These are phyloP conservation scores for Onthophagus taurus DNA, from an alignment of 1,140 invertebrate genomes.

Conservation along the genomic window DNA sequence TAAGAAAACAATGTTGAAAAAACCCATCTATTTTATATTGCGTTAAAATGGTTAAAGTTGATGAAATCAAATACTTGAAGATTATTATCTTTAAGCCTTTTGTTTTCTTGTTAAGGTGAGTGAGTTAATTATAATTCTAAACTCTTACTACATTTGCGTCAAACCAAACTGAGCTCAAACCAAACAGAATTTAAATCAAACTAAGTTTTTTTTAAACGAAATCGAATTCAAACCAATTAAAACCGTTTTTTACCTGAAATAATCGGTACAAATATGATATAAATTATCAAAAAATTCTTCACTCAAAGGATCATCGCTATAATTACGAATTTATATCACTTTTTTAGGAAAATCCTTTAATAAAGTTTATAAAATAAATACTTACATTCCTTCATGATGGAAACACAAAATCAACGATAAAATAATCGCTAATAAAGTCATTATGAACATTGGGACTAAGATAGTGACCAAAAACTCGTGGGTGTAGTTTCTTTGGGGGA, in stretches of 20 bases:
- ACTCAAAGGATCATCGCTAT: constrained; percentile 32
- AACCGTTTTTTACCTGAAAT: constrained; percentile 24
- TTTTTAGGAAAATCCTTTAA: constrained; percentile 10
- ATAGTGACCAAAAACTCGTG: constrained; percentile 62
- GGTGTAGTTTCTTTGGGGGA: constrained; percentile 61
- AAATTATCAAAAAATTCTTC: constrained; percentile 35
- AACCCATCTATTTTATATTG: too few relatives aligned
- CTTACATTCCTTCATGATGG: constrained; percentile 70
- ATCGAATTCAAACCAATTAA: constrained; percentile 1
- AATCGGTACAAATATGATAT: constrained; percentile 37
- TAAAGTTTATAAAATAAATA: constrained; percentile 25
- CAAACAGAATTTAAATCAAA: too few relatives aligned
- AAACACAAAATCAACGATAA: constrained; percentile 67
- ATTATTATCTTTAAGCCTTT: too few relatives aligned
- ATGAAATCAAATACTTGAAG: too few relatives aligned
- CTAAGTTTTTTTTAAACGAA: too few relatives aligned
- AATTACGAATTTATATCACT: constrained; percentile 20
- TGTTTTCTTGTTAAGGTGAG: too few relatives aligned
- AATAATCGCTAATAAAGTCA: constrained; percentile 54
- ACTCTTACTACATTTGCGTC: too few relatives aligned
- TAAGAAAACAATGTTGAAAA: not conserved
- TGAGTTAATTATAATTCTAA: too few relatives aligned
- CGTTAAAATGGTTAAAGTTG: too few relatives aligned
- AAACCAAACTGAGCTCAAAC: too few relatives aligned
- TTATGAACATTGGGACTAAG: constrained; percentile 55